Base-by-base conservation (phyloP, 2,888 invertebrate genomes). In the Ophion costatus region DNA sequence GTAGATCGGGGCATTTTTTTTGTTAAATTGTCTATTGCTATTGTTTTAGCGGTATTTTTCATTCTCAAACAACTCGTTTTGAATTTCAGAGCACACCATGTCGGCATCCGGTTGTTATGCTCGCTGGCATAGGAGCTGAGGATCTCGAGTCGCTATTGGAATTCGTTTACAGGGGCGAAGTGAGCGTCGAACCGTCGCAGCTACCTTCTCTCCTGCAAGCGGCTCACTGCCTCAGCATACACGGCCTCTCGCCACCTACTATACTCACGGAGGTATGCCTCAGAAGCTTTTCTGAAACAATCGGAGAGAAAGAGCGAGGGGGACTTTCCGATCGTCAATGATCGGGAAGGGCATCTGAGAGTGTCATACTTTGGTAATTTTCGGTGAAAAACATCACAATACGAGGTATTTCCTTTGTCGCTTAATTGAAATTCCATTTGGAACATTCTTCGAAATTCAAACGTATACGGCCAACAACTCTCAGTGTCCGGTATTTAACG, bases 21-120 rank as follows among this genome's bases (percentile, higher is more conserved):
- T 51, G 56, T n/a, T 22, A n/a, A 10, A 33, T 22, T 22, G 66
- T 59, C 11, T 29, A 29, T 29, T 9, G n/a, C n/a, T n/a, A n/a
- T n/a, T n/a, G 5, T 22, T n/a, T 33, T 59, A 0, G 3, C 4
- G 20, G 5, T 6, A 29, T 33, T 14, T 59, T 20, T 22, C 0
- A 7, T 42, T 24, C 51, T 73, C 51, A 45, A 11, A 33, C 7
- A 1, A 17, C 0, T 33, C 45, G 22, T 61, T 85, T 88, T 22
- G 82, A 75, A 61, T 87, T 88, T 29, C 86, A 95, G 96, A 95
- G 95, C 88, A 95, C 96, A 80, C 95, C 95, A 89, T 96, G 95
- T 91, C 95, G 95, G 88, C 96, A 96, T 94, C 96, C 96, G 56
- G 95, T 96, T 45, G 95, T 96, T n/a, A 95, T 96, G 95, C 92